A percentile compares a stretch with the other conserved stretches of the same genome.
Conservation (phyloP, 2,888 invertebrate genomes). For the Mantis religiosa region DNA sequence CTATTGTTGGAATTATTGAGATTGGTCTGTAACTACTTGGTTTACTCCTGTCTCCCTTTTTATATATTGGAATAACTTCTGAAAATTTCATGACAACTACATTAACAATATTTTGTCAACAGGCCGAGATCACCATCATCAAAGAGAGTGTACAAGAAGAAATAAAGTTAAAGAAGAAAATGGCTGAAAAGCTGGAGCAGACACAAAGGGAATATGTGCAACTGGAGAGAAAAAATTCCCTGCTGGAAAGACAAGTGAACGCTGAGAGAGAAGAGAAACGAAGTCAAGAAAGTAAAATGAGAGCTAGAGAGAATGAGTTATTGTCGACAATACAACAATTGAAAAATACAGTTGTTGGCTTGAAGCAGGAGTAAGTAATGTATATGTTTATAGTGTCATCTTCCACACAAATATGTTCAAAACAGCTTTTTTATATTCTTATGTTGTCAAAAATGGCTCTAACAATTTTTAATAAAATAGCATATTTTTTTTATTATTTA, state of each 20-base stretch:
- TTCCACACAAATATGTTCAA: no score
- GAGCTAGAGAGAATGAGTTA: neutral
- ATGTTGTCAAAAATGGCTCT: no score
- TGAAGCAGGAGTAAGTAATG: no score
- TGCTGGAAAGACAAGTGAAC: neutral
- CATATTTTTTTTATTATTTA: no score
- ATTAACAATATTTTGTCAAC: neutral
- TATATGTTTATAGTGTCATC: no score
- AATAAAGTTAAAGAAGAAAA: neutral
- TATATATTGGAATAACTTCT: no score
- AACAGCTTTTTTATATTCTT: no score
- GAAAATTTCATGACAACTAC: no score
- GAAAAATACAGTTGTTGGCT: neutral
- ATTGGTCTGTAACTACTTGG: no score
- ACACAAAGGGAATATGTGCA: neutral
- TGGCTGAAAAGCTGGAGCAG: neutral
- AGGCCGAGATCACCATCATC: neutral
- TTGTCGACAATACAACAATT: neutral
- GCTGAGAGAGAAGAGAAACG: neutral
- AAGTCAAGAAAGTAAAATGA: neutral
- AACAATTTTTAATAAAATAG: no score
- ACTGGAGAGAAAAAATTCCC: neutral
- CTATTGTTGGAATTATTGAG: no score
- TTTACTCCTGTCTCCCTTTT: no score
- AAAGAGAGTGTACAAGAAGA: neutral